Percentiles rank a stretch among this genome's conserved stretches.
These are phyloP conservation scores for Acestrorhynchus altus DNA, from an alignment of 2,797 vertebrate genomes.

Conservation along the genomic window DNA sequence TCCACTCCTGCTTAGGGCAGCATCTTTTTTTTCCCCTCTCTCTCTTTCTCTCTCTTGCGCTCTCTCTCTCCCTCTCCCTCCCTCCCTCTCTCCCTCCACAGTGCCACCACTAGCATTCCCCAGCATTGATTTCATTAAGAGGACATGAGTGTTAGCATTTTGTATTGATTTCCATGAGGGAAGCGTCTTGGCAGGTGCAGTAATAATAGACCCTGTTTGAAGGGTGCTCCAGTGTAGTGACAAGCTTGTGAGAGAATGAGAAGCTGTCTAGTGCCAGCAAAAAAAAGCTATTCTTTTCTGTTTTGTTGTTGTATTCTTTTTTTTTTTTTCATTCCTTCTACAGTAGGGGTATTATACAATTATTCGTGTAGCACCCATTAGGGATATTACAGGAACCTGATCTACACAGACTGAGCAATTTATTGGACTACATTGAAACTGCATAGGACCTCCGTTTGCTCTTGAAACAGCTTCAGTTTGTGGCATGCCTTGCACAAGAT, in stretches of 20 bases:
- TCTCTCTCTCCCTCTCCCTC: not conserved
- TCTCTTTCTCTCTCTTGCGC: not conserved
- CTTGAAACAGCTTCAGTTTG: too few relatives aligned
- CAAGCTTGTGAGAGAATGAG: slow-evolving; percentile 9
- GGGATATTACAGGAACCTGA: too few relatives aligned
- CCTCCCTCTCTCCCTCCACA: not conserved
- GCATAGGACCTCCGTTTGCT: too few relatives aligned
- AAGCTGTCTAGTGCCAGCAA: slow-evolving; percentile 7
- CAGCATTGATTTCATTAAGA: slow-evolving; percentile 59
- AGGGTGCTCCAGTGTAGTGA: slow-evolving; percentile 27
- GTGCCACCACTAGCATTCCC: slow-evolving; percentile 35
- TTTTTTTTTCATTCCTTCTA: not conserved
- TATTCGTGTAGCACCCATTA: not conserved
- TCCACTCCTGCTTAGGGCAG: slow-evolving; percentile 4
- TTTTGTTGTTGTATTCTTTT: not conserved
- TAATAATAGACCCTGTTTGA: slow-evolving; percentile 46
- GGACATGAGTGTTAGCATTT: slow-evolving; percentile 54
- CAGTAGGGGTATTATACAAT: not conserved
- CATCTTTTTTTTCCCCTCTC: too few relatives aligned
- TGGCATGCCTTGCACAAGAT: too few relatives aligned
- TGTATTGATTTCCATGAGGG: slow-evolving; percentile 62
- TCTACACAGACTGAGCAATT: too few relatives aligned
- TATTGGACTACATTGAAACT: too few relatives aligned
- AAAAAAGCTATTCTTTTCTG: not conserved
- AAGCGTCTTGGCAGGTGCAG: slow-evolving; percentile 60